These are phyloP conservation scores for Drosophila neotestacea DNA, from an alignment of 2,888 invertebrate species.

Conservation along the genomic window DNA sequence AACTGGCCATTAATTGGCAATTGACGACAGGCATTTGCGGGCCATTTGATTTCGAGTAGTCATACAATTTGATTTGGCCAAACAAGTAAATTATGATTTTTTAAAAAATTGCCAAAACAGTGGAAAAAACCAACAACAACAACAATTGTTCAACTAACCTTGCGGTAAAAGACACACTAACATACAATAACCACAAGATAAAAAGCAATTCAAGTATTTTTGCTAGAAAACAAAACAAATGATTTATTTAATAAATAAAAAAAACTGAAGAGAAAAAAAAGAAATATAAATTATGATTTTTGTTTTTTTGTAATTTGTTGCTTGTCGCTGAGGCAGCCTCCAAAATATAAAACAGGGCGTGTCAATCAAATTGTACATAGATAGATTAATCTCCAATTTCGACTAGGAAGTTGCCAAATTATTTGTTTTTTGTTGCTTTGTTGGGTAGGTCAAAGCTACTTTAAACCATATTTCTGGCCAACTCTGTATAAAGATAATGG, in stretches of 20 bases:
- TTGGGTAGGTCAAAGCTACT: conserved; percentile 69
- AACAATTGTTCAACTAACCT: conserved; percentile 61
- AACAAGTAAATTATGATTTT: conserved; percentile 79
- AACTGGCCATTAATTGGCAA: conserved; percentile 73
- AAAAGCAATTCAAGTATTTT: conserved; percentile 44
- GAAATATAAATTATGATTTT: conserved; percentile 45
- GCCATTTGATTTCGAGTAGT: conserved; percentile 60
- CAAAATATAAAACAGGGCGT: conserved; percentile 65
- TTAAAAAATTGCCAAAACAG: conserved; percentile 39
- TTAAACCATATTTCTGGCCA: conserved; percentile 27
- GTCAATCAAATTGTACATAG: conserved; percentile 55
- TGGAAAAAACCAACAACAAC: conserved; percentile 33
- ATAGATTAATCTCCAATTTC: conserved; percentile 57
- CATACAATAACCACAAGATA: conserved; percentile 43
- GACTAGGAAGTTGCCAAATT: conserved; percentile 64
- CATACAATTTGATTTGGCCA: conserved; percentile 72
- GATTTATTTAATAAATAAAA: conserved; percentile 68
- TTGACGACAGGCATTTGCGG: conserved; percentile 77
- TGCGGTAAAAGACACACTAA: conserved; percentile 70
- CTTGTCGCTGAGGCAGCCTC: conserved; percentile 61
- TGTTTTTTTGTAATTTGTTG: conserved; percentile 34
- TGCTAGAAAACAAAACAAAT: conserved; percentile 67
- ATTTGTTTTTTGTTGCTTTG: neutral
- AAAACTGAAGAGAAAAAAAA: conserved; percentile 20
- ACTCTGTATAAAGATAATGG: conserved; percentile 10